Evolutionary conservation across 2,797 vertebrate genomes (phyloP), one percentile per base, ranked within the genome.

Genomic region (Hapalemur alaotrensis): DNA sequence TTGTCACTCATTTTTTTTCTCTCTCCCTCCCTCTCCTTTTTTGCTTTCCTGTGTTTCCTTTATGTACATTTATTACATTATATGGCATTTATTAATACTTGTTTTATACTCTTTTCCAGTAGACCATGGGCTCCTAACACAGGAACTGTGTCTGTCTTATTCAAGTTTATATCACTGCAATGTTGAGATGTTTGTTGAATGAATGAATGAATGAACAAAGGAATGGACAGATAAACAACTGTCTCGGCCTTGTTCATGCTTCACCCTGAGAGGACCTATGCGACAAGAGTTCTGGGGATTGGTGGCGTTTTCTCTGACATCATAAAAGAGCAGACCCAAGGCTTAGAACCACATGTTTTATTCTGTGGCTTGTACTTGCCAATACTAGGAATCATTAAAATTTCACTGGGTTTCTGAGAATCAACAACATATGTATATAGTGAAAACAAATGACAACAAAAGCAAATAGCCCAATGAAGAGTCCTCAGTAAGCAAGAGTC

Each of bases 331-430:
- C 61, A 91, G 65, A 81, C 23, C 41, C 80, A 61, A 89, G 54
- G 35, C 75, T 59, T 73, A 43, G 57, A 67, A 72, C 46, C 7
- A 10, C 25, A n/a, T 59, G 50, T 86, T 96, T 87, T 72, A 61
- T 59, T 85, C 92, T 92, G 78, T 78, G 81, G 41, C 88, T 91
- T 83, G 14, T 70, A 69, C 59, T 97, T 93, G 78, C 57, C 54
- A 80, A 57, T 50, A 93, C 90, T 61, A 89, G 67, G 76, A 89
- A 70, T 41, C 46, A 48, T 83, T 93, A 61, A 23, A n/a, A 30
- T 93, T 96, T 91, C 83, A 93, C 82, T 86, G 78, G 65, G 72
- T 89, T 83, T 96, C 50, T 65, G 76, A 93, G 84, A 95, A 79
- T 88, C 59, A 70, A 10, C 50, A 85, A 59, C 81, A 89, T 89